Percentiles rank a stretch among this genome's conserved stretches.
These are phyloP conservation scores for Fragum fragum DNA, from an alignment of 2,888 invertebrate species.

Conservation along the genomic window DNA sequence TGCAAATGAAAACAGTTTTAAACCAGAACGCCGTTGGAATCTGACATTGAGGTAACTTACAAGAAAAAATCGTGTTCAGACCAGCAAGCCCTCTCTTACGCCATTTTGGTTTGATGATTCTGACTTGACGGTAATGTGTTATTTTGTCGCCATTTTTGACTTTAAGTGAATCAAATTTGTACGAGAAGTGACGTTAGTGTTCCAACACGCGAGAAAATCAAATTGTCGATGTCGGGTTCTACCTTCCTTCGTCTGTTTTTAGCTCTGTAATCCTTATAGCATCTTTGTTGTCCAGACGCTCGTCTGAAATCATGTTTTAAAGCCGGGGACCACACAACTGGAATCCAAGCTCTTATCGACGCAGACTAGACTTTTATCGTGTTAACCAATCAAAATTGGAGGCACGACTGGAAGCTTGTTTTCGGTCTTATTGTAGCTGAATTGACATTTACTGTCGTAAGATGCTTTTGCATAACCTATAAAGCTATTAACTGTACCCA, in stretches of 20 bases:
- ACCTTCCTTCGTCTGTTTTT: slow-evolving; percentile 14
- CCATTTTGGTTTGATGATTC: slow-evolving; percentile 48
- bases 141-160: slow-evolving; percentile 50
- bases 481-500: neutral
- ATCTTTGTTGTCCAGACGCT: slow-evolving; percentile 24
- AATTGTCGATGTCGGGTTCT: slow-evolving; percentile 32
- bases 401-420: slow-evolving; percentile 27
- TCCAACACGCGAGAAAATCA: slow-evolving; percentile 53
- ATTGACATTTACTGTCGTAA: slow-evolving; percentile 21
- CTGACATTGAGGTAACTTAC: slow-evolving; percentile 6
- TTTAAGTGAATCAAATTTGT: slow-evolving; percentile 43
- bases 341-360: slow-evolving; percentile 23
- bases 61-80: neutral
- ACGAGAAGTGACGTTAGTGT: slow-evolving; percentile 50
- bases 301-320: slow-evolving; percentile 12
- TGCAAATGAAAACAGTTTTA: slow-evolving; percentile 5
- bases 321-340: slow-evolving; percentile 17
- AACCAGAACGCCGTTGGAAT: slow-evolving; percentile 6
- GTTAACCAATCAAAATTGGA: slow-evolving; percentile 24
- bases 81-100: neutral
- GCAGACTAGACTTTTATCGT: slow-evolving; percentile 23
- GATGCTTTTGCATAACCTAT: slow-evolving; percentile 22
- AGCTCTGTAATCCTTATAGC: slow-evolving; percentile 5
- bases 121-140: slow-evolving; percentile 41
- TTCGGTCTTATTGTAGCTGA: neutral